phyloP scores from a whole-genome alignment of 2,113 vertebrate species.

The Uria aalge region DNA sequence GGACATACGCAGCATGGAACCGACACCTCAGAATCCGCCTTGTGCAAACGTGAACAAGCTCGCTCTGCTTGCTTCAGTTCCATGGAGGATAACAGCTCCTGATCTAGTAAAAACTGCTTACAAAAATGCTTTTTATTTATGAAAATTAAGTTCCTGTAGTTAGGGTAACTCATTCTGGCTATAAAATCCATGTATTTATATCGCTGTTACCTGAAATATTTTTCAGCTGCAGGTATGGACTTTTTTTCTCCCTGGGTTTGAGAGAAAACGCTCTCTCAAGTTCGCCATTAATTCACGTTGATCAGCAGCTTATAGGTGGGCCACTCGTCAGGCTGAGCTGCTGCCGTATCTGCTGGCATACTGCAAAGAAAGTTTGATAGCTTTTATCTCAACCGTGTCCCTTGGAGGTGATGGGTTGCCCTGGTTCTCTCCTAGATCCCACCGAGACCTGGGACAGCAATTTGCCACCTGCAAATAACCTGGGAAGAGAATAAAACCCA shows the following conservation, averaged over 20 bases:
- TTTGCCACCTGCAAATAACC: neutral
- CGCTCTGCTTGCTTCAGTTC: neutral
- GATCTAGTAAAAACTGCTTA: neutral
- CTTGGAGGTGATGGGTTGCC: neutral
- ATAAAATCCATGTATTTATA: neutral
- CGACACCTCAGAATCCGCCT: neutral
- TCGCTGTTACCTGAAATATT: neutral
- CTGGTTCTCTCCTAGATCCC: neutral
- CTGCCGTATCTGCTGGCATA: neutral
- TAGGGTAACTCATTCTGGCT: neutral
- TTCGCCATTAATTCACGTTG: neutral
- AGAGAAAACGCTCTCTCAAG: neutral
- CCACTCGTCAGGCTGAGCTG: neutral
- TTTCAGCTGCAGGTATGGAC: neutral
- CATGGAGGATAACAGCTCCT: neutral
- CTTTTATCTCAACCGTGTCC: fast-evolving
- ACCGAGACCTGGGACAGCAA: neutral
- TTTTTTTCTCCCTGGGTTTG: neutral
- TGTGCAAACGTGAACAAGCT: neutral
- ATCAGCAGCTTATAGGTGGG: neutral
- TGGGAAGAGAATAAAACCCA: neutral
- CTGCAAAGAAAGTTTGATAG: neutral
- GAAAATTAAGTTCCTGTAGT: neutral
- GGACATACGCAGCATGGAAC: neutral
- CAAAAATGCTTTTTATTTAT: neutral